Evolutionary conservation across 2,888 invertebrate genomes (phyloP), one percentile per base, ranked within the genome.

Genomic region (Zeuzera pyrina): DNA sequence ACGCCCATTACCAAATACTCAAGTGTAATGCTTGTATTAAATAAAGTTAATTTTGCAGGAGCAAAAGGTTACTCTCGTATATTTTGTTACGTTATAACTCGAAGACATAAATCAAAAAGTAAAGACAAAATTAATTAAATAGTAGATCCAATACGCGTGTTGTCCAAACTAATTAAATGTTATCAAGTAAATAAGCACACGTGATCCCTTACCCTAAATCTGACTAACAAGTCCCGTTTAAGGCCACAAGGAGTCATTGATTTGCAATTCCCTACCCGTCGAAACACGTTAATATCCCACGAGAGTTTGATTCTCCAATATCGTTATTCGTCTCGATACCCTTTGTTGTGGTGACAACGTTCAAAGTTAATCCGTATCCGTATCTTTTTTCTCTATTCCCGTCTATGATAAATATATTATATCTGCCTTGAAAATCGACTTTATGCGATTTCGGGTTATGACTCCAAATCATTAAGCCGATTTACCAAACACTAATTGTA

Each of bases 241-340:
- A 34, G 36, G 46, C 38, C 47, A 37, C 45, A 36, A 48, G 42
- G 43, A 44, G 45, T 44, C 39, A 37, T 49, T 61, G 63, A 68
- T 70, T 69, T 65, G 58, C 65, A 61, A 63, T 63, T 64, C 60
- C 49, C 52, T 49, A 52, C 50, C 44, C 45, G 39, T 49, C 39
- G 52, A 48, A 59, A 66, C 57, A 65, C 51, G 61, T 54, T 64
- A 67, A 69, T 66, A 64, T 60, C 59, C 64, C 61, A 51, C 47
- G 50, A 48, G 50, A 41, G 45, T 33, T 43, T 40, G 51, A 61
- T 64, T 60, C 51, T 52, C 53, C 59, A 47, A 61, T 60, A 61
- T 52, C 42, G 50, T 55, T 63, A 58, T 62, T 64, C 54, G 51
- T 53, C 48, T 58, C 53, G 48, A 57, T 53, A 41, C 58, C 41